Evolutionary conservation across 2,888 invertebrate species (phyloP), one percentile per base, ranked within the genome.

Genomic region (Philereme transversata): DNA sequence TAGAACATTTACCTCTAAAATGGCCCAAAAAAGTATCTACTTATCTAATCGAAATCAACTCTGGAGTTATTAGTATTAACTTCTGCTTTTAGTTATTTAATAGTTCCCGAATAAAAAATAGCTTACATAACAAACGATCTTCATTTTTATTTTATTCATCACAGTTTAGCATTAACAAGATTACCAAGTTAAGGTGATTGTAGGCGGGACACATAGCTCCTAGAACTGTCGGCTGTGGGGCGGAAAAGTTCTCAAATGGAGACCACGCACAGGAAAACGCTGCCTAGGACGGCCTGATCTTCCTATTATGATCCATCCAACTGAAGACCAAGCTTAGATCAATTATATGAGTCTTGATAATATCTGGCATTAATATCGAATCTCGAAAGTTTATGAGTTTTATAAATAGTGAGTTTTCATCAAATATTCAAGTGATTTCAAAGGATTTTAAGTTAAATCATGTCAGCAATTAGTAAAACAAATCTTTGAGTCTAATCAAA

Each of bases 341-440:
- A 45, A 9, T 60, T 59, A 63, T 57, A 60, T 59, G 52, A 52
- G 59, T 50, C 47, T 46, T 52, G 58, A 58, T 58, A 61, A 54
- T 49, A 10, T 43, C 51, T 47, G 36, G 51, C 46, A 54, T 57
- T 61, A 52, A 59, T 58, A 52, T 59, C 50, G 46, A 48, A 65
- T 55, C 41, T 58, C 46, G 40, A 61, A 44, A 51, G 61, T 65
- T 65, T 65, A 68, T 58, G 60, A 43, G 51, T 48, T 40, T 50
- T 60, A 63, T 65, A 63, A 68, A 60, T 60, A 53, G 56, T 45
- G 40, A 60, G 62, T 58, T 57, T 55, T 59, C 57, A 60, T 57
- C 53, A 52, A 57, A 58, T 60, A 64, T 67, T 60, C 47, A 62
- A 64, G 55, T 58, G 51, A 52, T 57, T 60, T 64, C 50, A 62